These are phyloP conservation scores for Catharus minimus DNA, from an alignment of 2,113 vertebrate species.

Conservation along the genomic window DNA sequence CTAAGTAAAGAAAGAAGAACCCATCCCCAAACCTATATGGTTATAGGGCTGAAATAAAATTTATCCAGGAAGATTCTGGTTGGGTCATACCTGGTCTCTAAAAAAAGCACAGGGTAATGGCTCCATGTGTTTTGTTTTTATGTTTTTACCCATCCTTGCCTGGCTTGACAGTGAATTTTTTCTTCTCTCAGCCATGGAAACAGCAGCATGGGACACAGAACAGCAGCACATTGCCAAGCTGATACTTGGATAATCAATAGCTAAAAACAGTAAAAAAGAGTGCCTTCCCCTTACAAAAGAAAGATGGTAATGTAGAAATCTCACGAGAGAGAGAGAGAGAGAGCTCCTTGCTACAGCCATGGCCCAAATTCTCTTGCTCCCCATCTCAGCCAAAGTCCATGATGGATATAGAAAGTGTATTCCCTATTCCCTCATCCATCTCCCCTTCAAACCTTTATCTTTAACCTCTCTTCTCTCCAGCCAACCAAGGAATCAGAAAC, in stretches of 20 bases:
- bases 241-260: neutral
- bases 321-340: rapidly evolving
- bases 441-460: neutral
- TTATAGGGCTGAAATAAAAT: neutral
- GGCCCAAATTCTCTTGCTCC: neutral
- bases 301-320: neutral
- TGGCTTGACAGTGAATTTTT: neutral
- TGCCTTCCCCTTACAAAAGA: neutral
- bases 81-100: neutral
- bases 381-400: neutral
- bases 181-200: neutral
- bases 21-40: neutral
- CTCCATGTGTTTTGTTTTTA: neutral
- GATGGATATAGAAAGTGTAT: neutral
- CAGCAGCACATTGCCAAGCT: neutral
- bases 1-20: neutral
- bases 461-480: neutral
- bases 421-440: neutral
- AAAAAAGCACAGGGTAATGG: neutral
- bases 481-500: neutral
- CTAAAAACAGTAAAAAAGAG: neutral
- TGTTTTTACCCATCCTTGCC: neutral
- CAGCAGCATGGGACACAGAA: neutral
- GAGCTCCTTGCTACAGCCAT: neutral
- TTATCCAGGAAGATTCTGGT: neutral